Conservation (phyloP, 2,797 vertebrate species). For the Myotis myotis region DNA sequence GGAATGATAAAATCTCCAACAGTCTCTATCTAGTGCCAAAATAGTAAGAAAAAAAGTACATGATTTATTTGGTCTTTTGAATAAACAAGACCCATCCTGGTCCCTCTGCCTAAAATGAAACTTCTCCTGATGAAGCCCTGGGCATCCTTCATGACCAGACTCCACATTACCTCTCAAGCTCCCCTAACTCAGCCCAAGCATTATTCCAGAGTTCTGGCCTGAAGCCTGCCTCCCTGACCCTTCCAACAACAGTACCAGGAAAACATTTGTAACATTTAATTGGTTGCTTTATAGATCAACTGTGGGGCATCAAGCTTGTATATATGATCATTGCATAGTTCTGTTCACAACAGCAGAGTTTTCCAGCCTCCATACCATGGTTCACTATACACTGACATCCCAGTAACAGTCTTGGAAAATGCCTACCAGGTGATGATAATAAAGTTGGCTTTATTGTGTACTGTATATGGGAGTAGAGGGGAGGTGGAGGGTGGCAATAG, state of each 20-base stretch:
- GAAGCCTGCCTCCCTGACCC: not conserved
- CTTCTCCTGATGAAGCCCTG: not conserved
- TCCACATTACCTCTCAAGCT: rapidly evolving
- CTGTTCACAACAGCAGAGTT: not conserved
- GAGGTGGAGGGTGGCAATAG: too few relatives aligned
- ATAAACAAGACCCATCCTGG: too few relatives aligned
- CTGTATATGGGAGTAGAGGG: not conserved
- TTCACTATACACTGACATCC: not conserved
- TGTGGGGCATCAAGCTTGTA: too few relatives aligned
- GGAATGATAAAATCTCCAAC: not conserved
- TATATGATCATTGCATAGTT: not conserved
- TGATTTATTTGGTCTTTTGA: not conserved
- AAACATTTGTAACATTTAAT: not conserved
- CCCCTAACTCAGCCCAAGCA: not conserved
- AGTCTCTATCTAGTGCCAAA: not conserved
- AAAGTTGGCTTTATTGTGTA: not conserved
- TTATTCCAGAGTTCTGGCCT: not conserved
- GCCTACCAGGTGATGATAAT: not conserved
- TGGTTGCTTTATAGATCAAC: not conserved
- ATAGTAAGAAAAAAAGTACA: not conserved
- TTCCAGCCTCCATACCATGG: not conserved
- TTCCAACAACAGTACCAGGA: not conserved
- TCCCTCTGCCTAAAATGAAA: not conserved
- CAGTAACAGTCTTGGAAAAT: not conserved
- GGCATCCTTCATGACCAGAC: not conserved